Conservation (phyloP, 2,113 vertebrate species). For the Odocoileus hemionus region DNA sequence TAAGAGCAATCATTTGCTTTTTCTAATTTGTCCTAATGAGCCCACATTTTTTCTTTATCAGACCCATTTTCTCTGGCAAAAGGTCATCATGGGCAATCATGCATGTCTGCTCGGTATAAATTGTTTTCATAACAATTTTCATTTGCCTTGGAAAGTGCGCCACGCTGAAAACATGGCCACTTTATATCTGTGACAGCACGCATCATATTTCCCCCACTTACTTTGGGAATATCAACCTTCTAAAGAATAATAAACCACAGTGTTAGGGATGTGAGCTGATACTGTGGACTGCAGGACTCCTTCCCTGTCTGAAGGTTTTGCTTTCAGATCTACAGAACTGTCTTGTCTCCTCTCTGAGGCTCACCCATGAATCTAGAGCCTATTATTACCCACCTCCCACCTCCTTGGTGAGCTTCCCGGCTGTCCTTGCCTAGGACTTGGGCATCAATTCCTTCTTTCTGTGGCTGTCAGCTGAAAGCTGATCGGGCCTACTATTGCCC, state of each 20-base stretch:
- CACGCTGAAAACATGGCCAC: conserved; percentile 58
- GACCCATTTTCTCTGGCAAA: conserved; percentile 69
- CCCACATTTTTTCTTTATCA: conserved; percentile 71
- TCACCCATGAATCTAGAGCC: background rate
- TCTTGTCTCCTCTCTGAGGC: background rate
- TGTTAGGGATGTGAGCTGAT: background rate
- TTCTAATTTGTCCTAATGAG: conserved; percentile 75
- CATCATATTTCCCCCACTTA: background rate
- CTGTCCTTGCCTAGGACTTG: background rate
- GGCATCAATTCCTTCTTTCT: background rate
- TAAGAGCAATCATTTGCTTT: conserved; percentile 73
- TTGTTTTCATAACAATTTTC: conserved; percentile 76
- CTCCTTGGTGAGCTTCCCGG: background rate
- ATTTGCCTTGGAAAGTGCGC: conserved; percentile 64
- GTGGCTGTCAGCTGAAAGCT: background rate
- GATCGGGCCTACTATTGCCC: background rate
- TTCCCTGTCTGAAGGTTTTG: background rate
- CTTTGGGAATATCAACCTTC: background rate
- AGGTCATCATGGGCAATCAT: conserved; percentile 73
- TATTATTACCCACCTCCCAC: background rate
- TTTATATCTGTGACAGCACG: conserved; percentile 51
- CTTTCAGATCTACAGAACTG: rapidly evolving
- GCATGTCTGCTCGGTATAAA: conserved; percentile 71
- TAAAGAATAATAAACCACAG: background rate
- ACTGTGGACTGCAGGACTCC: background rate